These are phyloP conservation scores for Dexiosoma caninum DNA, from an alignment of 2,888 invertebrate genomes.

Conservation along the genomic window DNA sequence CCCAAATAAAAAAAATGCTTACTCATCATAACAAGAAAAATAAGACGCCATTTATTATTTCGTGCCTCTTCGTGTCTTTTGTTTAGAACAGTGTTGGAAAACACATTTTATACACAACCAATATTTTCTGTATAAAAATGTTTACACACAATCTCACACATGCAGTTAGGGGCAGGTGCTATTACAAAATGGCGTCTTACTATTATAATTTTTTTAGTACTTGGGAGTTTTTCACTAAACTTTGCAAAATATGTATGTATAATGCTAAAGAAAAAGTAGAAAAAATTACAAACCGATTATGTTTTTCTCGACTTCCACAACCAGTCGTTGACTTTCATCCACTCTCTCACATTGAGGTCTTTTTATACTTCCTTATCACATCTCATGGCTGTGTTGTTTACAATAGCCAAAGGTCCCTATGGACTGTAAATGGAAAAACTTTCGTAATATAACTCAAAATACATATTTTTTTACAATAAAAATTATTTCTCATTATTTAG, in stretches of 20 bases:
- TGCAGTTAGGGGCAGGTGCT: background rate
- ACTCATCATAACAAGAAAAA: conserved; percentile 35
- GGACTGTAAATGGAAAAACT: conserved; percentile 78
- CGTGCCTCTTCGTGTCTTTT: background rate
- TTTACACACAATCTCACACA: background rate
- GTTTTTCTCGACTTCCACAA: conserved; percentile 52
- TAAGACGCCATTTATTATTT: background rate
- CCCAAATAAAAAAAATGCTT: conserved; percentile 14
- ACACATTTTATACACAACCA: too few species aligned
- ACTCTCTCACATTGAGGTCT: conserved; percentile 52
- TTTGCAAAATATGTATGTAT: too few species aligned
- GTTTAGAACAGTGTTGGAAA: conserved; percentile 7
- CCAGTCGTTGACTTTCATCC: conserved; percentile 64
- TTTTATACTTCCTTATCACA: conserved; percentile 68
- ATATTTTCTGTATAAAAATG: background rate
- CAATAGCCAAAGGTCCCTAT: conserved; percentile 62
- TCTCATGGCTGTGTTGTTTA: conserved; percentile 70
- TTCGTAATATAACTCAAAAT: conserved; percentile 74
- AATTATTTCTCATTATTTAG: conserved; percentile 21
- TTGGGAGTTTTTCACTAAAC: background rate
- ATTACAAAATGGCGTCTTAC: conserved; percentile 48
- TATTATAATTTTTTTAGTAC: conserved; percentile 1
- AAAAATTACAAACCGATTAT: conserved; percentile 61
- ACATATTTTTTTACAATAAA: conserved; percentile 60
- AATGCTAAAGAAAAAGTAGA: conserved; percentile 39